Evolutionary conservation across 2,888 invertebrate species (phyloP), one percentile per base, ranked within the genome.

Genomic region (Cosmia trapezina): DNA sequence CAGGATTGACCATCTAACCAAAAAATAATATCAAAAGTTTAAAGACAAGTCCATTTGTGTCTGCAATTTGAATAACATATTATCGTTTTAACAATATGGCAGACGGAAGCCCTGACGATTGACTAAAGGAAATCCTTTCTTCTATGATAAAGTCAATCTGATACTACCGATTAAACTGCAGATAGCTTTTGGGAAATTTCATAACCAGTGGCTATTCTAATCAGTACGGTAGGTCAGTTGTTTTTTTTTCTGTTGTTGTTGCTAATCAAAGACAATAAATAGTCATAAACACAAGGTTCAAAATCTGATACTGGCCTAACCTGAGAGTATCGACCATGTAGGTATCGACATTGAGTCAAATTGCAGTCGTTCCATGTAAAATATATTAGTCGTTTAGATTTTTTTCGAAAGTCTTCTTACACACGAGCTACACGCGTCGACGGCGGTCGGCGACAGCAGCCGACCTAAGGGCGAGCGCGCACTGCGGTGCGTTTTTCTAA

Each of bases 1-100:
- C 41, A 41, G 41, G 41, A 41, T 19, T 43, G 17, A 22, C 14
- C 41, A 66, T 33, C 8, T 9, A 28, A 49, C 47, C 76, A 65
- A 49, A 51, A 28, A 65, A n/a, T 37, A 37, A 11, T 33, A 54
- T 14, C 1, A 8, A 28, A n/a, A 28, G 45, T 53, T 68, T 45
- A 33, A 51, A 51, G 69, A 19, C 9, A 69, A 37, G 77, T 69
- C 57, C 51, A 77, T 77, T 68, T 57, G 14, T 56, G 9, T 54
- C 54, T 59, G 45, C 57, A 59, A 53, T 74, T 69, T 28, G 5
- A 28, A 45, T 22, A 59, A 77, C 59, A 68, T 77, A 70, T 60
- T 37, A 37, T 37, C 51, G 9, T 57, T 51, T n/a, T 51, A 77
- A 4, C 33, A 59, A 43, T 47, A 22, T 64, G 28, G 37, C 37